A percentile compares a stretch with the other conserved stretches of the same genome.
Conservation (phyloP, 2,113 vertebrate genomes). For the Chionis minor region DNA sequence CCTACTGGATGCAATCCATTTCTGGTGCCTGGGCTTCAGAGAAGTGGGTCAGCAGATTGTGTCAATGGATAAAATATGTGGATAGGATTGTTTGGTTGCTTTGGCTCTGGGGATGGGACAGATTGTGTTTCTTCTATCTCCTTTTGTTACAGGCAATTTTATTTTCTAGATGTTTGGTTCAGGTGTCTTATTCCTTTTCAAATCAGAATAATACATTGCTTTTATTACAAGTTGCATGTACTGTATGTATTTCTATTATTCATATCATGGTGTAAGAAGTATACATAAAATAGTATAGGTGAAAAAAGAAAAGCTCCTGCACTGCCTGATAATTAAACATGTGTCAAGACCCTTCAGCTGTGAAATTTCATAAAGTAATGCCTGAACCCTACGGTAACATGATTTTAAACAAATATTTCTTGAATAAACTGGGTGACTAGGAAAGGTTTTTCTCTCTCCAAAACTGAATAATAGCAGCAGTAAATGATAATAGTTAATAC, state of each 20-base stretch:
- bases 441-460: not conserved
- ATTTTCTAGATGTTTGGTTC: not conserved
- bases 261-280: not conserved
- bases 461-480: not conserved
- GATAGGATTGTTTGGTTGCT: not conserved
- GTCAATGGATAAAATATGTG: not conserved
- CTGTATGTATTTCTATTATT: not conserved
- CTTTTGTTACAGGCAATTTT: not conserved
- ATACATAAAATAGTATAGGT: not conserved
- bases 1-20: not conserved
- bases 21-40: not conserved
- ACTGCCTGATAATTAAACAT: not conserved
- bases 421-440: not conserved
- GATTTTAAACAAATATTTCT: not conserved
- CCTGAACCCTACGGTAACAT: not conserved
- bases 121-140: not conserved
- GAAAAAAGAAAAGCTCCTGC: not conserved
- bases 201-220: not conserved
- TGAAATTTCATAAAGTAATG: not conserved
- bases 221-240: not conserved
- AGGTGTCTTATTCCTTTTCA: not conserved
- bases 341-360: not conserved
- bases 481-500: not conserved
- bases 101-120: not conserved
- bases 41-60: constrained; percentile 18